Conservation (phyloP, 2,888 invertebrate species). For the Aphelenchoides bicaudatus region DNA sequence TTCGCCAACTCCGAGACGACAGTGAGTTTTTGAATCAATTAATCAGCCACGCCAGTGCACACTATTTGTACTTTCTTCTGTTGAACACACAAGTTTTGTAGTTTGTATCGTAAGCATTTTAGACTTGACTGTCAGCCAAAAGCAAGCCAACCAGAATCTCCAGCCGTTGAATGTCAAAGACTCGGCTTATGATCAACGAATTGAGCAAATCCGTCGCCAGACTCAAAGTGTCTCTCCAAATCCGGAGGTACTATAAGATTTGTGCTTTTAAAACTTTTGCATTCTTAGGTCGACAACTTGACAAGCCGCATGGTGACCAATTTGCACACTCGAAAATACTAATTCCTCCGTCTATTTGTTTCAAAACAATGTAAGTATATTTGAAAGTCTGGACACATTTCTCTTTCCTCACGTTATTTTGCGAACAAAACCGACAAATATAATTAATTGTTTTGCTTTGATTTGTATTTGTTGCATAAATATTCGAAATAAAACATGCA, state of each 20-base stretch:
- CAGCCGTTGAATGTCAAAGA: constrained; percentile 40
- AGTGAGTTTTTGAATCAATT: constrained; percentile 34
- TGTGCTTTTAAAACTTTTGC: too few species aligned
- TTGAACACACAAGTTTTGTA: too few species aligned
- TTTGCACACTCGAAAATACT: constrained; percentile 36
- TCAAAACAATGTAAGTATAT: too few species aligned
- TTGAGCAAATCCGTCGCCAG: constrained; percentile 49
- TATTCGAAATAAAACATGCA: background rate
- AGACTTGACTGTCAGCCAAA: constrained; percentile 48
- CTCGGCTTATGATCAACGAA: constrained; percentile 36
- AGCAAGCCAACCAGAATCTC: constrained; percentile 54
- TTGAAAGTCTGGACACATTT: too few species aligned
- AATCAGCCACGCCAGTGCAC: constrained; percentile 2
- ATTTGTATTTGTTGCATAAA: background rate
- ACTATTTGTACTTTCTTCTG: background rate
- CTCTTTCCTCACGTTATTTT: too few species aligned
- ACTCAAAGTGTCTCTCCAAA: constrained; percentile 25
- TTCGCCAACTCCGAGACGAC: constrained; percentile 56
- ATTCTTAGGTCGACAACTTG: constrained; percentile 54
- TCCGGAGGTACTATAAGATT: too few species aligned
- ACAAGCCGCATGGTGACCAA: constrained; percentile 51
- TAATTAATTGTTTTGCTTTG: too few species aligned
- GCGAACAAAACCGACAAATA: too few species aligned
- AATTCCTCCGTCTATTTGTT: too few species aligned
- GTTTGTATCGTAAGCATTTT: too few species aligned